Evolutionary conservation across 37 sponge, comb jelly and placozoan genomes (phyloP).

Genomic region (Lycopodina hypogea): DNA sequence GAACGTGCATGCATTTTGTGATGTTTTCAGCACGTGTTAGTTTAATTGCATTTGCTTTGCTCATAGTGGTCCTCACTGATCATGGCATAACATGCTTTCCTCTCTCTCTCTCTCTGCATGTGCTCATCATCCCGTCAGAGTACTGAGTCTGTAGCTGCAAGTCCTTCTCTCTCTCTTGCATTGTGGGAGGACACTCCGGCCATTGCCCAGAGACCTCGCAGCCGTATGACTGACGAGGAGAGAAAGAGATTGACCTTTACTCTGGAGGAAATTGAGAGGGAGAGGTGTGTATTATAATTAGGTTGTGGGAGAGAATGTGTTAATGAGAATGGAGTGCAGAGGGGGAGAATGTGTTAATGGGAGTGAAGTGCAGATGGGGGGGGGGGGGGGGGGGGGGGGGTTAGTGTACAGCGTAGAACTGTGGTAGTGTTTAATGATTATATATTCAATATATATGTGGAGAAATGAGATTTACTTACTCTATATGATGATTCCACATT

Average conservation of each 20-base stretch:
- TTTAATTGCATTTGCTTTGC: no score
- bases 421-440: no score
- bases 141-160: neutral
- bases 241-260: constrained; percentile 22
- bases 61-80: no score
- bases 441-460: no score
- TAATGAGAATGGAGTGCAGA: neutral
- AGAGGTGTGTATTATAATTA: constrained; percentile 22
- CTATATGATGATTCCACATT: neutral
- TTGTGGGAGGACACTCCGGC: neutral
- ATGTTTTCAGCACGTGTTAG: no score
- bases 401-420: no score
- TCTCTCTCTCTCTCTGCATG: no score
- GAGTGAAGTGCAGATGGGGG: neutral
- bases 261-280: constrained; percentile 60
- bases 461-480: neutral
- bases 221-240: constrained; percentile 4
- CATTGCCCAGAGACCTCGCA: neutral
- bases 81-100: no score
- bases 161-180: neutral
- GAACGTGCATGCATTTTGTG: no score
- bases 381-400: neutral
- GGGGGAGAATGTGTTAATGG: neutral
- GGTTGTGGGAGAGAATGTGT: neutral
- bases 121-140: neutral